phyloP scores from a whole-genome alignment of 2,888 invertebrate genomes.

The Eucriotettix oculatus region DNA sequence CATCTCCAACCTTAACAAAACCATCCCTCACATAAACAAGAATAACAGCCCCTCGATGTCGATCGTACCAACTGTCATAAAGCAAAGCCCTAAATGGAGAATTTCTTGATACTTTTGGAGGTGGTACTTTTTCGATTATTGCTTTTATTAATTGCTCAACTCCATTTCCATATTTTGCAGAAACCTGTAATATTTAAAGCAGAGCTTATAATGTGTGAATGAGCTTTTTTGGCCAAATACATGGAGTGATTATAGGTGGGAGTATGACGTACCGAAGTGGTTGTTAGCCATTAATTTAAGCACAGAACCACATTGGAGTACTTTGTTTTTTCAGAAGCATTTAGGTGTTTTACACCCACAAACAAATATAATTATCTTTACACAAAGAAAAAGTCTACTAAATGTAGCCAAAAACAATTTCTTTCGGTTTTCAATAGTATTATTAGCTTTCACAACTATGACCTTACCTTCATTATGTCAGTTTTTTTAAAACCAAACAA shows the following conservation, averaged over 20 bases:
- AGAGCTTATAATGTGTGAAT: no score
- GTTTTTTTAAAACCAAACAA: slow-evolving; percentile 65
- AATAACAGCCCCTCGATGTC: slow-evolving; percentile 65
- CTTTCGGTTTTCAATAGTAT: no score
- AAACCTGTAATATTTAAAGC: slow-evolving; percentile 34
- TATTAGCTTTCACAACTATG: no score
- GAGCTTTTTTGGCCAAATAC: no score
- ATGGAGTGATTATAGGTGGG: no score
- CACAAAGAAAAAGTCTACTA: no score
- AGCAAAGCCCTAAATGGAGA: slow-evolving; percentile 61
- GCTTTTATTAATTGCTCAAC: slow-evolving; percentile 59
- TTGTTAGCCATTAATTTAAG: background rate
- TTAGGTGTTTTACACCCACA: no score
- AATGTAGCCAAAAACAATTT: no score
- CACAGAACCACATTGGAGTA: no score
- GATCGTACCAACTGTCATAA: slow-evolving; percentile 90
- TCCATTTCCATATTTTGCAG: slow-evolving; percentile 83
- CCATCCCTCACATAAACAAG: slow-evolving; percentile 68
- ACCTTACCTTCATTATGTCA: slow-evolving; percentile 51
- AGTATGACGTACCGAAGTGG: no score
- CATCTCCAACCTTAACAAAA: slow-evolving; percentile 49
- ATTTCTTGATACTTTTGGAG: slow-evolving; percentile 41
- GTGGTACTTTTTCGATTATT: slow-evolving; percentile 62
- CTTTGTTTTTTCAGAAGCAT: no score
- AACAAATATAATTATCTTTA: no score